These are phyloP conservation scores for Hemaris fuciformis DNA, from an alignment of 2,888 invertebrate genomes.

Conservation along the genomic window DNA sequence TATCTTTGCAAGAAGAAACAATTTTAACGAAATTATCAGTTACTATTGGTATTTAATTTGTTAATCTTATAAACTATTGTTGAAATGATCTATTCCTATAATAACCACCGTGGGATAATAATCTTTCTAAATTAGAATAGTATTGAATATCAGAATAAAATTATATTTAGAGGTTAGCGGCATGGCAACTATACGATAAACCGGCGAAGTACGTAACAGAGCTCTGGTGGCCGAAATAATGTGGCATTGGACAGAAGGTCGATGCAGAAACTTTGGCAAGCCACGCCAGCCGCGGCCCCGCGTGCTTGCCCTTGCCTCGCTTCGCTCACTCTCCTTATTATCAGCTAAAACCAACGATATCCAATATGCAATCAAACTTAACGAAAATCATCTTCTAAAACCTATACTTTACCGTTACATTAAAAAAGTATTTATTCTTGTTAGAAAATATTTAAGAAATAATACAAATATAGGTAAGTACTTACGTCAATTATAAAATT, in stretches of 20 bases:
- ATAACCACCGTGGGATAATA: neutral
- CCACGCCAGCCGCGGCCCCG: constrained; percentile 69
- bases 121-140: neutral
- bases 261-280: constrained; percentile 83
- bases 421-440: too few relatives aligned
- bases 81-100: neutral
- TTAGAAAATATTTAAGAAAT: too few relatives aligned
- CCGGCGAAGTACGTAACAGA: constrained; percentile 34
- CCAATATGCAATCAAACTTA: too few relatives aligned
- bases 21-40: neutral
- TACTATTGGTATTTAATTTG: neutral
- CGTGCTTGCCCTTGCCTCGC: constrained; percentile 34
- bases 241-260: constrained; percentile 75
- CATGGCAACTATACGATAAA: constrained; percentile 40
- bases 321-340: constrained; percentile 11
- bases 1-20: neutral
- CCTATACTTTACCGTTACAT: neutral
- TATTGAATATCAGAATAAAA: constrained; percentile 11
- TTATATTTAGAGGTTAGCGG: constrained; percentile 26
- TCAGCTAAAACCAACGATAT: constrained; percentile 9
- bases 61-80: neutral
- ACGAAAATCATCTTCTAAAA: too few relatives aligned
- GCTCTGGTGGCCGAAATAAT: constrained; percentile 61
- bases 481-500: too few relatives aligned
- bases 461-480: too few relatives aligned